A percentile compares a stretch with the other conserved stretches of the same genome.
Evolutionary conservation across 1,140 invertebrate genomes (phyloP).

Genomic region (Tribolium madens): DNA sequence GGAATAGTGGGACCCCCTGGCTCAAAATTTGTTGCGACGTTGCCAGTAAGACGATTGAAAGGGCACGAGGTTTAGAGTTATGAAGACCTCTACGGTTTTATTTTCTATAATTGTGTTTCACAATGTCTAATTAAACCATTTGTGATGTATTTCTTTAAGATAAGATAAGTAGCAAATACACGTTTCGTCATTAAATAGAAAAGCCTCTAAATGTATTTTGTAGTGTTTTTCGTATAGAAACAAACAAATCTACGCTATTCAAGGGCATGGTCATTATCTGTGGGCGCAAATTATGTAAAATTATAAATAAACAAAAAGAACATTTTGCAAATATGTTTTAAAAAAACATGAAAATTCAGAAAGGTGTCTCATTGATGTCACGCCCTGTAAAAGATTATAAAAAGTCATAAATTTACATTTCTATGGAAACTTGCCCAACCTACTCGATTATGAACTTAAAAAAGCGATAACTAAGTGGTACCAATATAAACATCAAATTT

Average conservation of each 20-base stretch:
- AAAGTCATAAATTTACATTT: neutral
- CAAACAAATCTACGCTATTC: neutral
- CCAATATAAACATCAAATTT: neutral
- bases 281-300: neutral
- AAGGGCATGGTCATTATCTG: neutral
- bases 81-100: too few relatives aligned
- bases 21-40: too few relatives aligned
- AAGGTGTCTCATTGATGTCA: neutral
- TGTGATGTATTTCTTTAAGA: too few relatives aligned
- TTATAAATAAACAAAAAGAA: too few relatives aligned
- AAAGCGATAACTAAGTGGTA: neutral
- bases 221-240: neutral
- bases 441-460: neutral
- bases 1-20: too few relatives aligned
- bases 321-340: neutral
- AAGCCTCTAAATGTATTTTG: too few relatives aligned
- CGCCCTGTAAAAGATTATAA: neutral
- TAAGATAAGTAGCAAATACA: too few relatives aligned
- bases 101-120: too few relatives aligned
- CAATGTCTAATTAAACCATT: too few relatives aligned
- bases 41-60: too few relatives aligned
- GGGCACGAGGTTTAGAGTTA: too few relatives aligned
- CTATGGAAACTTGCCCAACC: neutral
- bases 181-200: too few relatives aligned
- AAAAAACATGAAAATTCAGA: neutral